Evolutionary conservation across 2,113 vertebrate genomes (phyloP).

Genomic region (Pedionomus torquatus): DNA sequence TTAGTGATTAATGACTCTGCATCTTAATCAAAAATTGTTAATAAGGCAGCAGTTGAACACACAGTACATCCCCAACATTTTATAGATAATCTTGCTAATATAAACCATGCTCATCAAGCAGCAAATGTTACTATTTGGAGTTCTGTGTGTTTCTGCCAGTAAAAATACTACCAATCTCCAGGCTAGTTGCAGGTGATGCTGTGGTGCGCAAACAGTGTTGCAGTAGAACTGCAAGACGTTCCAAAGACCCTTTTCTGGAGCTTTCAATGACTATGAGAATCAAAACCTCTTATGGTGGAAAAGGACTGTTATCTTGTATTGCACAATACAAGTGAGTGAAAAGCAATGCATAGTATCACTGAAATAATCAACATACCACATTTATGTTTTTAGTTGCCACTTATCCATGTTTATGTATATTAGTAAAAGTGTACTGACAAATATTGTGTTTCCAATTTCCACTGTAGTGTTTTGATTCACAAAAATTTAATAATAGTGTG

Average conservation of each 20-base stretch:
- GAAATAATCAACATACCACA: not conserved
- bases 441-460: not conserved
- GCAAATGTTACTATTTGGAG: not conserved
- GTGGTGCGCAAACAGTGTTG: not conserved
- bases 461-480: not conserved
- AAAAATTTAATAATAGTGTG: not conserved
- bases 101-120: not conserved
- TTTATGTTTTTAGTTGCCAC: not conserved
- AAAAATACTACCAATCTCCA: not conserved
- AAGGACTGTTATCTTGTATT: not conserved
- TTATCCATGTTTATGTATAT: not conserved
- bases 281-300: not conserved
- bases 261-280: not conserved
- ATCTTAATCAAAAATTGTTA: not conserved
- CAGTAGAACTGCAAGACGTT: not conserved
- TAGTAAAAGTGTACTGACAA: not conserved
- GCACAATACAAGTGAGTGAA: not conserved
- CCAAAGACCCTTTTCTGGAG: not conserved
- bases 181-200: not conserved
- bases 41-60: not conserved
- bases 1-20: not conserved
- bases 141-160: not conserved
- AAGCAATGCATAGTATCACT: not conserved
- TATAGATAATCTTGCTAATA: not conserved
- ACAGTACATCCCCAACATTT: not conserved